phyloP scores from a whole-genome alignment of 2,797 vertebrate genomes.

The Eulemur mongoz region DNA sequence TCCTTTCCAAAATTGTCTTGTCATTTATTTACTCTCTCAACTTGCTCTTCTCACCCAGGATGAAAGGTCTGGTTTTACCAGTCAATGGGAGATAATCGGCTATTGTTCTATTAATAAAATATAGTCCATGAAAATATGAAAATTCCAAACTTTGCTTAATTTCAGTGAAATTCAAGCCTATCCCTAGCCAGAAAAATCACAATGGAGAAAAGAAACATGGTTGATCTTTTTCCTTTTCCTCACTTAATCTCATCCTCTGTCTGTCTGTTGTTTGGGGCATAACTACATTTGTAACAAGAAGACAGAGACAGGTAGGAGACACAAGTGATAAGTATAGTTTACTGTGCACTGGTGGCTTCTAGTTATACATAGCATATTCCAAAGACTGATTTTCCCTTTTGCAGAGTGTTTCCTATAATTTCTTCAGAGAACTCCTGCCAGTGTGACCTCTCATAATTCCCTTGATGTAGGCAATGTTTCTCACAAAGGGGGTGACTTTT shows the following conservation, averaged over 20 bases:
- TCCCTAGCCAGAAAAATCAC: background rate
- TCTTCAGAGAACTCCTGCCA: background rate
- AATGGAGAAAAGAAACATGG: too few relatives aligned
- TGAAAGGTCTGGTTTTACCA: background rate
- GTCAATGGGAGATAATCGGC: background rate
- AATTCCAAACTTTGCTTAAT: background rate
- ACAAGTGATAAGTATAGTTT: background rate
- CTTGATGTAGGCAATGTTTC: background rate
- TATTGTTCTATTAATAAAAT: background rate
- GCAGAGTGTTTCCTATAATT: background rate
- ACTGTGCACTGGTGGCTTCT: background rate
- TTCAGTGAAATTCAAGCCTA: background rate
- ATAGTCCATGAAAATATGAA: background rate
- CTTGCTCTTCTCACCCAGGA: background rate
- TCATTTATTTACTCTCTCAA: slow-evolving; percentile 14
- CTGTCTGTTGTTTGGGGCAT: background rate
- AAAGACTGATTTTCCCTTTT: background rate
- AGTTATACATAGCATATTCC: background rate
- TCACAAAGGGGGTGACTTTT: background rate
- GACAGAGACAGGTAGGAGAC: background rate
- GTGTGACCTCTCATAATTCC: background rate
- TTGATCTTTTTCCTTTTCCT: background rate
- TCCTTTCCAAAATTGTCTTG: background rate
- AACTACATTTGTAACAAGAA: background rate
- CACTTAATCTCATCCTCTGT: background rate